These are phyloP conservation scores for Nasua narica DNA, from an alignment of 2,797 vertebrate species.

Conservation along the genomic window DNA sequence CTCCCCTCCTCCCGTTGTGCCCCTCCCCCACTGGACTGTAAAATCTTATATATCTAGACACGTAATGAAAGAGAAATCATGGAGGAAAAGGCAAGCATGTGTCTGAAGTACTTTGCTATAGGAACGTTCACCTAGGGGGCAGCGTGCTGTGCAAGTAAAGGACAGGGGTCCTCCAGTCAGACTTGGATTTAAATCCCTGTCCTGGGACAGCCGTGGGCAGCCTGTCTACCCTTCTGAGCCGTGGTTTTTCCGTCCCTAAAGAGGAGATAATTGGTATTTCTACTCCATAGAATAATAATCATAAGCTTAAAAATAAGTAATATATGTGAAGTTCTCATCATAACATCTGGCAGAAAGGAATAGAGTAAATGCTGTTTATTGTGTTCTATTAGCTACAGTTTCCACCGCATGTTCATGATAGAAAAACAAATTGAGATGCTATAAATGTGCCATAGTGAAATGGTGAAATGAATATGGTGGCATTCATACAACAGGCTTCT, in stretches of 20 bases:
- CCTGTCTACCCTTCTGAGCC: background rate
- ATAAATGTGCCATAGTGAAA: background rate
- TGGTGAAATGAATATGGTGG: background rate
- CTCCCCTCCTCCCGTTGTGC: background rate
- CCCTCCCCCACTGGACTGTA: background rate
- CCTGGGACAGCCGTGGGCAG: background rate
- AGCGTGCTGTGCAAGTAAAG: background rate
- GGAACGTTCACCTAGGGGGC: background rate
- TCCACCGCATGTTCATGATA: background rate
- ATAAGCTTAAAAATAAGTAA: background rate
- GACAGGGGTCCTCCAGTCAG: background rate
- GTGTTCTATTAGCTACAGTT: background rate
- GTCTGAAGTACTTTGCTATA: background rate
- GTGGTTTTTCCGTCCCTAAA: background rate
- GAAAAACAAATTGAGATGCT: background rate
- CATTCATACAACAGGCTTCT: background rate
- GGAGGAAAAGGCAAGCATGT: background rate
- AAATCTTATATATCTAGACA: background rate
- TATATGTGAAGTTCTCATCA: background rate
- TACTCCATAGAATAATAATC: background rate
- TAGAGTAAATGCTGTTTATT: background rate
- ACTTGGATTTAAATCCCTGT: background rate
- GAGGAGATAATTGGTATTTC: background rate
- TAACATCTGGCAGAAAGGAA: background rate
- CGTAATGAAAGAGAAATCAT: background rate